Evolutionary conservation across 2,113 vertebrate species (phyloP), one percentile per base, ranked within the genome.

Genomic region (Panthera tigris): DNA sequence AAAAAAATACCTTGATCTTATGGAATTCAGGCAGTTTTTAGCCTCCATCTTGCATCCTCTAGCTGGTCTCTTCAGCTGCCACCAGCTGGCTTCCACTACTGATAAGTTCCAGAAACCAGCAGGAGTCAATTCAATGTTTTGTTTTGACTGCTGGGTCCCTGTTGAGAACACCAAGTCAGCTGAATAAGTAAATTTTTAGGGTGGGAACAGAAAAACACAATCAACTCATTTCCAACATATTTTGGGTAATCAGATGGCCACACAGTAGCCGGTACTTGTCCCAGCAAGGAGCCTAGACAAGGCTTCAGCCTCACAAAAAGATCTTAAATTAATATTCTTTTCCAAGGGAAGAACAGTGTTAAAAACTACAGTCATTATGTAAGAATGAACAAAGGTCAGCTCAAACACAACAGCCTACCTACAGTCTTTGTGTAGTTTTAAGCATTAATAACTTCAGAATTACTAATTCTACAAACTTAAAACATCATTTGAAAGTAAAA

Each of bases 91-190:
- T 97, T 88, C 90, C 50, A 92, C 65, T 45, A 69, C 55, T 48
- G 84, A 80, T 95, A 90, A 94, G 92, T 96, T 97, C 81, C 93
- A 85, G 91, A 81, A 97, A 93, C n/a, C 93, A 97, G 96, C 81
- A 95, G 93, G 96, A 91, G 84, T 97, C 97, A 92, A 36, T 88
- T 97, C 76, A 94, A 41, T 78, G 84, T 96, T 97, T 90, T 96
- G 57, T 97, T 95, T 90, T 95, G 80, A 95, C 91, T 97, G 69
- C 91, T 96, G 97, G 14, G 91, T 88, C 90, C 84, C 97, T 97
- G 85, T 84, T 90, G 93, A 90, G 94, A 97, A 95, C 81, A 97
- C 61, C 63, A 96, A 95, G 88, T 95, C 87, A 87, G 81, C 0
- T 91, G 76, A 95, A 97, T 84, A 97, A 90, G 74, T 97, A 90